Evolutionary conservation across 2,888 invertebrate species (phyloP).

Genomic region (Volucella bombylans): DNA sequence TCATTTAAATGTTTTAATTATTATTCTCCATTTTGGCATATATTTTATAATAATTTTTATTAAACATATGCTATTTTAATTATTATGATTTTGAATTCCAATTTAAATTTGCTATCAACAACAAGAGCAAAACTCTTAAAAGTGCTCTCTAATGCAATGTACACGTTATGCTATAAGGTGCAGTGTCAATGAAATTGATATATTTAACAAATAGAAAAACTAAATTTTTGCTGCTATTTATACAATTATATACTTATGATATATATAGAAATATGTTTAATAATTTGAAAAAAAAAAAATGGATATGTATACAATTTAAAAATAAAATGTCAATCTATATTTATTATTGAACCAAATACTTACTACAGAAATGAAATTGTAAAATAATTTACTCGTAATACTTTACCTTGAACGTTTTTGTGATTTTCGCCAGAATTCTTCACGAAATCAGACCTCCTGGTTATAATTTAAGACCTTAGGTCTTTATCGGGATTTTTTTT

Average conservation of each 20-base stretch:
- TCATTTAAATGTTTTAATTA: conserved; percentile 13
- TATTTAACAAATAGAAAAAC: conserved; percentile 25
- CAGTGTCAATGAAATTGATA: conserved; percentile 32
- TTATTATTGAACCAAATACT: no score
- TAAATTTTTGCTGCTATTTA: conserved; percentile 24
- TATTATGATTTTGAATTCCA: conserved; percentile 38
- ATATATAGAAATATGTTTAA: conserved; percentile 23
- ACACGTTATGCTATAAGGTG: conserved; percentile 50
- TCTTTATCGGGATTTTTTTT: no score
- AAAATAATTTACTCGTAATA: no score
- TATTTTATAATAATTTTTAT: background rate
- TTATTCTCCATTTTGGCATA: conserved; percentile 12
- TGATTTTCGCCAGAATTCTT: no score
- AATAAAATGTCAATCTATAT: background rate
- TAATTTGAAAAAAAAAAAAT: conserved; percentile 15
- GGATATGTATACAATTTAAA: conserved; percentile 49
- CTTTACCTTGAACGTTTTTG: no score
- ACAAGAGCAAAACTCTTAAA: conserved; percentile 31
- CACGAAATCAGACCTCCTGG: no score
- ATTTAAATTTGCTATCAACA: conserved; percentile 32
- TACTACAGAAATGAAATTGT: no score
- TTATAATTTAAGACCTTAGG: no score
- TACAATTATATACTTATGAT: no score
- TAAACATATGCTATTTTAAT: conserved; percentile 8
- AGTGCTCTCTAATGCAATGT: conserved; percentile 37